Evolutionary conservation across 2,113 vertebrate genomes (phyloP).

Genomic region (Mormyrus lacerda): DNA sequence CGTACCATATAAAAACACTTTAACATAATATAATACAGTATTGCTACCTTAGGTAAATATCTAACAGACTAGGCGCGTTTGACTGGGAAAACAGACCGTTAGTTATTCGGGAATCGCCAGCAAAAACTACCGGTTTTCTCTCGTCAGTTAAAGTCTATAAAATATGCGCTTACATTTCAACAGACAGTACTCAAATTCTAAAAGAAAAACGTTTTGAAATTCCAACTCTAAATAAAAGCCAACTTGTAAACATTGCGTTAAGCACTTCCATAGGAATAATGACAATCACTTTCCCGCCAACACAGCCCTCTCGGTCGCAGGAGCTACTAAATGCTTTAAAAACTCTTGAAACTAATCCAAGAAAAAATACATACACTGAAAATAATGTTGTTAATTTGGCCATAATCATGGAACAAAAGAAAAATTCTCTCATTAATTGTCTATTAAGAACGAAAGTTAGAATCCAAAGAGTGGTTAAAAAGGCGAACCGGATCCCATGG

Average conservation of each 20-base stretch:
- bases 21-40: not conserved
- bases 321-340: not conserved
- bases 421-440: not conserved
- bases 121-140: not conserved
- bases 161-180: not conserved
- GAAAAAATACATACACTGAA: not conserved
- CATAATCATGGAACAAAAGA: not conserved
- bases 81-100: not conserved
- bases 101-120: not conserved
- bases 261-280: not conserved
- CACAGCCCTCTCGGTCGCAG: not conserved
- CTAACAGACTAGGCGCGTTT: not conserved
- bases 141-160: not conserved
- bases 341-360: not conserved
- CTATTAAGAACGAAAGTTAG: not conserved
- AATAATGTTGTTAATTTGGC: not conserved
- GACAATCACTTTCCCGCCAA: constrained; percentile 13
- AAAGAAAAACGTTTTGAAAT: not conserved
- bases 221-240: not conserved
- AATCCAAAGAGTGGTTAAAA: not conserved
- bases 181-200: not conserved
- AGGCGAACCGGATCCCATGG: not conserved
- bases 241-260: not conserved
- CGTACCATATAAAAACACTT: not conserved
- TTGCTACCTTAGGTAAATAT: not conserved